Percentiles rank a stretch among this genome's conserved stretches.
Conservation (phyloP, 1,140 invertebrate genomes). For the Drosophila murphyi region DNA sequence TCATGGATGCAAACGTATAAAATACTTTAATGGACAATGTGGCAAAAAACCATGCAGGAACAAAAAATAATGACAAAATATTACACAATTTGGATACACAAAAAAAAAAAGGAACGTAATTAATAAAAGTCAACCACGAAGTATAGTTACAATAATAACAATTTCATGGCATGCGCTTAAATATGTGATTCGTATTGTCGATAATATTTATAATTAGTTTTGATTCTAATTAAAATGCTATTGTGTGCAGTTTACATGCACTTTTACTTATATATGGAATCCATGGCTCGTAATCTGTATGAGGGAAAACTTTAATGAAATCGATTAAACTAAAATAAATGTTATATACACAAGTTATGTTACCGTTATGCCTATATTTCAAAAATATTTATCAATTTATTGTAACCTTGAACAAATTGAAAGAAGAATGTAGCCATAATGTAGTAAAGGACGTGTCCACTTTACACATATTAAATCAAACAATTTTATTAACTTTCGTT, state of each 20-base stretch:
- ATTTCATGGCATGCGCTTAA: neutral
- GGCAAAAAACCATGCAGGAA: slow-evolving; percentile 33
- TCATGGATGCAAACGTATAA: slow-evolving; percentile 60
- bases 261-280: neutral
- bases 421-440: too few species aligned
- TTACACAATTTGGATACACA: slow-evolving; percentile 63
- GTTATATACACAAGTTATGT: neutral
- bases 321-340: neutral
- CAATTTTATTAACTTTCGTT: too few species aligned
- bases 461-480: too few species aligned
- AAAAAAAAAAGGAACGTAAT: slow-evolving; percentile 9
- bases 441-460: too few species aligned
- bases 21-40: slow-evolving; percentile 65
- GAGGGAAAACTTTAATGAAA: neutral
- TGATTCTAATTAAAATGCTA: slow-evolving; percentile 1
- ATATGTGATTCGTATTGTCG: neutral
- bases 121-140: slow-evolving; percentile 7
- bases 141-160: neutral
- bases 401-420: too few species aligned
- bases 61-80: slow-evolving; percentile 32
- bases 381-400: too few species aligned
- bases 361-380: too few species aligned
- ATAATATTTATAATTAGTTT: slow-evolving; percentile 4
- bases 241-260: neutral
- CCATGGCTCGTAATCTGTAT: neutral